These are phyloP conservation scores for Bos taurus DNA, from an alignment of 2,113 vertebrate species.

Conservation along the genomic window ARS-UCD2.0 NC_037348.1:34276001-34276500, in stretches of 20 bases:
- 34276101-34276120: background rate
- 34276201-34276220: background rate
- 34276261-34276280: background rate
- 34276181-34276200: background rate
- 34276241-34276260: background rate
- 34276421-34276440: background rate
- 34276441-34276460: background rate
- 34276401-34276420: background rate
- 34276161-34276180: background rate
- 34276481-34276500: background rate
- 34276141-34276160: background rate
- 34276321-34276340: background rate
- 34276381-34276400: background rate
- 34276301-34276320: background rate
- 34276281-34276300: background rate
- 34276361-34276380: background rate
- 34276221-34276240: background rate
- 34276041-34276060: rapidly evolving
- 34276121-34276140: background rate
- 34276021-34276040: background rate
- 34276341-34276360: background rate
- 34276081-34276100: rapidly evolving
- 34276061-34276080: background rate
- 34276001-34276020: background rate
- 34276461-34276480: background rate